phyloP scores from a whole-genome alignment of 2,113 vertebrate species.

The Plestiodon gilberti region DNA sequence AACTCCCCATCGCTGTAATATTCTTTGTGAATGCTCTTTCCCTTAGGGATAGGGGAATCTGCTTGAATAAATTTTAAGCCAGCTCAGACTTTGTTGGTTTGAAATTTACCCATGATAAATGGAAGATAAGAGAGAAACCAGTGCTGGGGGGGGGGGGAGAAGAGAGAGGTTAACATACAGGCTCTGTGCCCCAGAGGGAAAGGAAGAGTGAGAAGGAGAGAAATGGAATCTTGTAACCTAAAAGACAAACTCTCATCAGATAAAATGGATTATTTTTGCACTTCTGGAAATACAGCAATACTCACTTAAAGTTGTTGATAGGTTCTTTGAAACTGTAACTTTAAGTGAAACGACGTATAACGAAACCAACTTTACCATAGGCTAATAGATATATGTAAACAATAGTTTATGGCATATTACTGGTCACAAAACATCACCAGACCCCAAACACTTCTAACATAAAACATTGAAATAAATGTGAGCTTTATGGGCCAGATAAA shows the following conservation, averaged over 20 bases:
- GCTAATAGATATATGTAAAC: no score
- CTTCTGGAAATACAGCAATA: background rate
- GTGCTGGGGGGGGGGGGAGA: background rate
- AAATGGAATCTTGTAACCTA: background rate
- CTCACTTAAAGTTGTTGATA: background rate
- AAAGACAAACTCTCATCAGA: background rate
- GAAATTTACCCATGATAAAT: constrained; percentile 15
- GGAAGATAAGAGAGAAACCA: background rate
- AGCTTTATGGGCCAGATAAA: no score
- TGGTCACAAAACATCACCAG: no score
- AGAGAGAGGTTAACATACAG: background rate
- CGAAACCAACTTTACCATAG: no score
- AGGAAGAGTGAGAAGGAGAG: background rate
- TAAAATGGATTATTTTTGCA: background rate
- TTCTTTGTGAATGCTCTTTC: constrained; percentile 30
- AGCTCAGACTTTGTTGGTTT: constrained; percentile 5
- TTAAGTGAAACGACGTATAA: no score
- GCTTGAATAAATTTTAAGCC: constrained; percentile 30
- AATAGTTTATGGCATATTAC: no score
- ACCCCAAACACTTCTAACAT: no score
- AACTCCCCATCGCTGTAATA: constrained; percentile 42
- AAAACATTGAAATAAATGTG: no score
- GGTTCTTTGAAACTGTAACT: rapidly evolving
- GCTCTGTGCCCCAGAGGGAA: background rate
- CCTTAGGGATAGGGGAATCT: background rate